Evolutionary conservation across 2,113 vertebrate genomes (phyloP), one percentile per base, ranked within the genome.

Genomic region (Paedocypris sp.): DNA sequence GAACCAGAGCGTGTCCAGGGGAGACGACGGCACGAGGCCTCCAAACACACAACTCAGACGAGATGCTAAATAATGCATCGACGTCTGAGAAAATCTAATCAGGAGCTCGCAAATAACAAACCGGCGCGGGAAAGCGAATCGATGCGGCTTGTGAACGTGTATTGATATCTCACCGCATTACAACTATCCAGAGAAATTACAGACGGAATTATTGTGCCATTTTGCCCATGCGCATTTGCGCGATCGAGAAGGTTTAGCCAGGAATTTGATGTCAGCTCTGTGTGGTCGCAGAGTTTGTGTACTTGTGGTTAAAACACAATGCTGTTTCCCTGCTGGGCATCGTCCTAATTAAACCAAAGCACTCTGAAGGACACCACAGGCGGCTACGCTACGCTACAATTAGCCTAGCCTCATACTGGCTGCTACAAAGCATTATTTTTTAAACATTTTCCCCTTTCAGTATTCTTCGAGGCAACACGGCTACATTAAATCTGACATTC

Each of bases 261-360:
- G n/a, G n/a, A 39, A 6, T 38, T 32, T 54, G 13, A 39, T 26
- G 20, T 28, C 35, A 11, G 15, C 26, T 20, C 20, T 25, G 23
- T 29, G 35, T 5, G 35, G 23, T 41, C 5, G 0, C 4, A 56
- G 28, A 26, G 15, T 39, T 41, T 18, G 59, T 45, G 41, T 28
- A 26, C 1, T 0, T 15, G 28, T 31, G 15, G 29, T 56, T 62
- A 54, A 54, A 50, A 22, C 5, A 60, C 16, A 29, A 22, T 33
- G 13, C 28, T 51, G n/a, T 51, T 22, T 62, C 18, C 72, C 48
- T 58, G 39, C 49, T 54, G 59, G 64, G 59, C 31, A 62, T 62
- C 64, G 72, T 75, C 69, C 75, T 77, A 79, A 80, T 81, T 79
- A 78, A 77, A 73, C 49, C 31, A 45, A 72, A 71, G 72, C 58